Conservation (phyloP, 2,797 vertebrate genomes). For the Avahi laniger region DNA sequence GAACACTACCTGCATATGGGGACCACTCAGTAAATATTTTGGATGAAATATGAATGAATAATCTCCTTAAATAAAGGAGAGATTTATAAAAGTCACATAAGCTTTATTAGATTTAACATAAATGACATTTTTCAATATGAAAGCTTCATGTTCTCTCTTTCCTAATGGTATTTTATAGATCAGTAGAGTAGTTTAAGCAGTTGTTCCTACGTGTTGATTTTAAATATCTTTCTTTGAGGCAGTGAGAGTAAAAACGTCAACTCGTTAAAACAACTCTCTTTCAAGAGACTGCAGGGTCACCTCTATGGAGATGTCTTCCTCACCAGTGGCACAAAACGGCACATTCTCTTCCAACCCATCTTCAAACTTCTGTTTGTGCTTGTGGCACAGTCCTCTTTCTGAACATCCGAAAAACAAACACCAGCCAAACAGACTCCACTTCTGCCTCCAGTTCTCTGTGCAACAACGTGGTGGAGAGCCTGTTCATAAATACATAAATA, state of each 20-base stretch:
- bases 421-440: background rate
- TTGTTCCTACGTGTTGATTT: background rate
- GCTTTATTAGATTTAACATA: background rate
- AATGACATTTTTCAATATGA: background rate
- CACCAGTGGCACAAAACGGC: too few species aligned
- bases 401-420: background rate
- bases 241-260: background rate
- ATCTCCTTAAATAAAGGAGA: background rate
- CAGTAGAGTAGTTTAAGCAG: background rate
- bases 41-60: background rate
- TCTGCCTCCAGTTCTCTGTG: background rate
- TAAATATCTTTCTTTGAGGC: background rate
- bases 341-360: background rate
- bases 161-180: background rate
- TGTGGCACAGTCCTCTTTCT: background rate
- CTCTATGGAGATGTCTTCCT: background rate
- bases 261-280: background rate
- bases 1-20: background rate
- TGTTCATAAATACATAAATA: background rate
- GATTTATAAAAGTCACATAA: background rate
- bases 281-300: background rate
- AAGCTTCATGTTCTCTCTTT: background rate
- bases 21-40: conserved; percentile 6
- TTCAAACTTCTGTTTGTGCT: background rate
- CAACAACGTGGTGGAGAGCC: background rate